Percentiles rank a stretch among this genome's conserved stretches.
These are phyloP conservation scores for Automeris io DNA, from an alignment of 2,888 invertebrate species.

Conservation along the genomic window DNA sequence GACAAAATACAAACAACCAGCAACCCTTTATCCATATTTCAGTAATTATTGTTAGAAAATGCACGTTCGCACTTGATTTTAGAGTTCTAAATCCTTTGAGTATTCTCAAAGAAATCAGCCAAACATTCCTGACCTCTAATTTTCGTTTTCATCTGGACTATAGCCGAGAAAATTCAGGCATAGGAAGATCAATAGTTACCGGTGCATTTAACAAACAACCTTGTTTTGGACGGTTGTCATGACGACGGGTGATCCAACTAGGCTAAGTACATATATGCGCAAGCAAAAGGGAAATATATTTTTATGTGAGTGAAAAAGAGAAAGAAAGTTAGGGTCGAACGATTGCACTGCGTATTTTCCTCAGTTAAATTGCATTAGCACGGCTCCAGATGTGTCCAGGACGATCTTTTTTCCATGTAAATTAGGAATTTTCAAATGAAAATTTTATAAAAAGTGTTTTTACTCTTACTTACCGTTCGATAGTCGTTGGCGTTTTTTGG, in stretches of 20 bases:
- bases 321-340: slow-evolving; percentile 36
- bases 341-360: slow-evolving; percentile 54
- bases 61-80: slow-evolving; percentile 51
- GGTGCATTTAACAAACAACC: slow-evolving; percentile 36
- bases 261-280: slow-evolving; percentile 32
- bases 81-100: too few relatives aligned
- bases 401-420: too few relatives aligned
- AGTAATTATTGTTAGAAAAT: too few relatives aligned
- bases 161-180: slow-evolving; percentile 18
- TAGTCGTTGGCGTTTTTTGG: too few relatives aligned
- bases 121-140: slow-evolving; percentile 35
- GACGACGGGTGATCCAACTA: slow-evolving; percentile 56
- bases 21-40: too few relatives aligned
- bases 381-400: too few relatives aligned
- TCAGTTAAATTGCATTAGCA: slow-evolving; percentile 64
- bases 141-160: slow-evolving; percentile 16
- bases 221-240: slow-evolving; percentile 65
- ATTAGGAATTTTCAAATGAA: too few relatives aligned
- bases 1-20: too few relatives aligned
- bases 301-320: slow-evolving; percentile 23
- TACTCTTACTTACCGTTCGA: too few relatives aligned
- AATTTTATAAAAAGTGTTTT: too few relatives aligned
- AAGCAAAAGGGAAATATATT: slow-evolving; percentile 22
- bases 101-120: slow-evolving; percentile 35
- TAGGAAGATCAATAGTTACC: slow-evolving; percentile 39